Percentiles rank a stretch among this genome's conserved stretches.
phyloP scores from a whole-genome alignment of 2,888 invertebrate species.

The Tetragnatha montana region DNA sequence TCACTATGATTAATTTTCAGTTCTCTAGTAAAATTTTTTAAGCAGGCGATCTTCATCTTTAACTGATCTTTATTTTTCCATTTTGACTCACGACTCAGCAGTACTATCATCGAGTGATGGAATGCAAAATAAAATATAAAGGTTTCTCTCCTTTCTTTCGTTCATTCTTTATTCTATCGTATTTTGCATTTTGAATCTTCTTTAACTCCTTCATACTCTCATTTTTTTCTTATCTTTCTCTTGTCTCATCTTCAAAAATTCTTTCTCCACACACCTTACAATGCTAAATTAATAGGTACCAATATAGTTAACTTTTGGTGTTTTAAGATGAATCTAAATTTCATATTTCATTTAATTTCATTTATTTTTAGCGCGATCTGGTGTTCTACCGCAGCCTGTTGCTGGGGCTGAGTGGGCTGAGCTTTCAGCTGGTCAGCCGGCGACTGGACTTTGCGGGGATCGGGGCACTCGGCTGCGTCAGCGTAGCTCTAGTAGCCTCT shows the following conservation, averaged over 20 bases:
- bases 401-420: slow-evolving; percentile 74
- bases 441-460: slow-evolving; percentile 75
- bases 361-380: slow-evolving; percentile 20
- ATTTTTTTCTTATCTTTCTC: neutral
- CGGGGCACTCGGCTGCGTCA: slow-evolving; percentile 81
- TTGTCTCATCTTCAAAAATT: neutral
- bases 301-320: neutral
- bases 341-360: neutral
- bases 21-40: too few species aligned
- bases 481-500: slow-evolving; percentile 72
- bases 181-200: too few species aligned
- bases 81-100: too few species aligned
- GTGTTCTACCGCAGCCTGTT: slow-evolving; percentile 73
- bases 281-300: neutral
- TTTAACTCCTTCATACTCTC: too few species aligned
- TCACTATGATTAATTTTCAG: too few species aligned
- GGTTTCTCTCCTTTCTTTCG: neutral
- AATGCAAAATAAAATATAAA: neutral
- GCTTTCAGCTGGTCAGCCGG: slow-evolving; percentile 76
- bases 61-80: too few species aligned
- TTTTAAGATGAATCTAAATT: too few species aligned
- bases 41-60: too few species aligned
- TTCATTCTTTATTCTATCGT: too few species aligned
- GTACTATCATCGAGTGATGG: too few species aligned
- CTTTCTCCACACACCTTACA: neutral